Conservation (phyloP, 2,888 invertebrate genomes). For the Ennomos quercinarius region DNA sequence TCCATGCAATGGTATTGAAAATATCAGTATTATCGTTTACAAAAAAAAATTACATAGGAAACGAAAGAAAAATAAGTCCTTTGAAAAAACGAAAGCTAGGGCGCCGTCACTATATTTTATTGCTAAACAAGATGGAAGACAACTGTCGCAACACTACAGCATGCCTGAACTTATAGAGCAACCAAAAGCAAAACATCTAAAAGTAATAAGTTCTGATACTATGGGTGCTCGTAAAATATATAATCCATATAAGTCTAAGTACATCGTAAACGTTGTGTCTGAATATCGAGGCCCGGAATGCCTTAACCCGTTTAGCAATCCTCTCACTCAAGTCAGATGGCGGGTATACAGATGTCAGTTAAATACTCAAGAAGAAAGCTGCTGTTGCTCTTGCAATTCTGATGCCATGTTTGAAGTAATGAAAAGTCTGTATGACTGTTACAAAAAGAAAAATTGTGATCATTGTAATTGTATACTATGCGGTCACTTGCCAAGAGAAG, state of each 20-base stretch:
- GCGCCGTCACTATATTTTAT: background rate
- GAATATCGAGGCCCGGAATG: slow-evolving; percentile 35
- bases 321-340: slow-evolving; percentile 33
- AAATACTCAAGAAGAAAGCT: slow-evolving; percentile 54
- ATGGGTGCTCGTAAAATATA: slow-evolving; percentile 21
- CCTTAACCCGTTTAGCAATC: slow-evolving; percentile 32
- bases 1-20: slow-evolving; percentile 27
- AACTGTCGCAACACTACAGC: slow-evolving; percentile 20
- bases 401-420: slow-evolving; percentile 77
- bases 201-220: slow-evolving; percentile 33
- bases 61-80: slow-evolving; percentile 34
- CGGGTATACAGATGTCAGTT: slow-evolving; percentile 59
- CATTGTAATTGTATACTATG: slow-evolving; percentile 69
- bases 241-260: slow-evolving; percentile 35
- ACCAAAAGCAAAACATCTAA: slow-evolving; percentile 15
- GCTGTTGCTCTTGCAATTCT: slow-evolving; percentile 70
- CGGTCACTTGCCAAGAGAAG: slow-evolving; percentile 54
- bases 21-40: slow-evolving; percentile 35
- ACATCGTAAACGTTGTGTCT: slow-evolving; percentile 39
- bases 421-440: slow-evolving; percentile 73
- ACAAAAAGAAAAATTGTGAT: slow-evolving; percentile 70
- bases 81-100: slow-evolving; percentile 18
- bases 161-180: slow-evolving; percentile 20
- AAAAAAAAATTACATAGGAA: slow-evolving; percentile 35
- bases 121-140: slow-evolving; percentile 2